phyloP scores from a whole-genome alignment of 2,888 invertebrate genomes.

The Dryocosmus kuriphilus region DNA sequence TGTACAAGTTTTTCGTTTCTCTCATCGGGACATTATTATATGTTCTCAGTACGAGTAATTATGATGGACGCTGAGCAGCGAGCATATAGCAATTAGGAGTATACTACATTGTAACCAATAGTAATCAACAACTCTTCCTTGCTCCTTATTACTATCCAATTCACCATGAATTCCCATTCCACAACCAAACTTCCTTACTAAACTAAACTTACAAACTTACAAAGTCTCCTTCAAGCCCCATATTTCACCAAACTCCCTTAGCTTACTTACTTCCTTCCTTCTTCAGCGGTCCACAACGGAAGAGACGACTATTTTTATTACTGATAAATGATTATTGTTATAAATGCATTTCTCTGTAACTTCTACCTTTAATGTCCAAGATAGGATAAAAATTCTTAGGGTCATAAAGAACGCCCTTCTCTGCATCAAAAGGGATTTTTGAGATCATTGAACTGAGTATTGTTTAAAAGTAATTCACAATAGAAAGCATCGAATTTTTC shows the following conservation, averaged over 20 bases:
- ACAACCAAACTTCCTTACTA: neutral
- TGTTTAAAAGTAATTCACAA: too few relatives aligned
- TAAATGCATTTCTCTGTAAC: neutral
- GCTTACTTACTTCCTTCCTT: neutral
- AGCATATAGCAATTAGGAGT: constrained; percentile 10
- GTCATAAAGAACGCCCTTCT: too few relatives aligned
- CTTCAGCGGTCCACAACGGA: neutral
- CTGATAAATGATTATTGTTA: neutral
- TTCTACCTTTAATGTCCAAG: too few relatives aligned
- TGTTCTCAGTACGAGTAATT: constrained; percentile 64
- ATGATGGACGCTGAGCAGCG: constrained; percentile 57
- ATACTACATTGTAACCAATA: constrained; percentile 1
- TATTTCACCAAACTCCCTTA: constrained; percentile 2
- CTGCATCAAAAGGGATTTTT: too few relatives aligned
- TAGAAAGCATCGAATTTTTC: too few relatives aligned
- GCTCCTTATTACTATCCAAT: neutral
- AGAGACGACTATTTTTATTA: constrained; percentile 1
- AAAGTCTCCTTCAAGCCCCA: neutral
- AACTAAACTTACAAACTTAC: constrained; percentile 3
- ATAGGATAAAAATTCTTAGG: too few relatives aligned
- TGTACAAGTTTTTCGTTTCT: constrained; percentile 65
- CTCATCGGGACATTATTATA: constrained; percentile 62
- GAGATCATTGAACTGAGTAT: too few relatives aligned
- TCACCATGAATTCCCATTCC: neutral
- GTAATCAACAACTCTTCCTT: constrained; percentile 15